These are phyloP conservation scores for Oscheius sp. DNA, from an alignment of 2,888 invertebrate species.

Conservation along the genomic window DNA sequence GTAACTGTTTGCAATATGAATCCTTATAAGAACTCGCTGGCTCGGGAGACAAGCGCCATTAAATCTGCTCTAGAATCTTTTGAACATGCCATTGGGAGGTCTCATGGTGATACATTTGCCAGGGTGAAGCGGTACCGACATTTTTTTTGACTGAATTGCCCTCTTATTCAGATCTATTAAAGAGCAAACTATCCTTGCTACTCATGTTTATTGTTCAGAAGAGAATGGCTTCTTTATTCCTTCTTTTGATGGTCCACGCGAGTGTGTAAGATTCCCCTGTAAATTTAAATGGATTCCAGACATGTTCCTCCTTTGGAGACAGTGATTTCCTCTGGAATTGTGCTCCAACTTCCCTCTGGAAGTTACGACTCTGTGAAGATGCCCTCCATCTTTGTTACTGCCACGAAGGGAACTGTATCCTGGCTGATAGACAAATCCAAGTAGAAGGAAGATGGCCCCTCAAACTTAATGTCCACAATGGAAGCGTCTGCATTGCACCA, in stretches of 20 bases:
- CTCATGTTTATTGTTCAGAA: slow-evolving; percentile 28
- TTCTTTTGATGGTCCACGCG: background rate
- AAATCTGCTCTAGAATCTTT: slow-evolving; percentile 66
- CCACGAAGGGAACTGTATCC: slow-evolving; percentile 40
- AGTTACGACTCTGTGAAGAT: slow-evolving; percentile 11
- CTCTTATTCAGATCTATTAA: background rate
- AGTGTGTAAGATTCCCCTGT: slow-evolving; percentile 26
- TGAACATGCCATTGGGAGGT: slow-evolving; percentile 56
- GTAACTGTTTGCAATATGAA: slow-evolving; percentile 72
- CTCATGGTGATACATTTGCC: background rate
- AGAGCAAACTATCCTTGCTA: background rate
- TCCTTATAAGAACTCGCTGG: slow-evolving; percentile 71
- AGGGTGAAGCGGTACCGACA: background rate
- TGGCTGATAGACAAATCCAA: slow-evolving; percentile 24
- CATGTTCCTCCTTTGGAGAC: slow-evolving; percentile 46
- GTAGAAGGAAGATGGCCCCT: slow-evolving; percentile 35
- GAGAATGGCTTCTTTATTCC: slow-evolving; percentile 19
- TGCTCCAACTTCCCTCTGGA: slow-evolving; percentile 42
- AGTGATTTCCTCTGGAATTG: slow-evolving; percentile 52
- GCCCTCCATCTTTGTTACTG: slow-evolving; percentile 40
- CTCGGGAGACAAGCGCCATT: slow-evolving; percentile 60
- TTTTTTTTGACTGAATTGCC: background rate
- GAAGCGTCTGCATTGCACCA: slow-evolving; percentile 32
- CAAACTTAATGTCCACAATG: slow-evolving; percentile 1
- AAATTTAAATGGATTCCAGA: slow-evolving; percentile 40